phyloP scores from a whole-genome alignment of 2,888 invertebrate genomes.

The Gisinianus flammeolus region DNA sequence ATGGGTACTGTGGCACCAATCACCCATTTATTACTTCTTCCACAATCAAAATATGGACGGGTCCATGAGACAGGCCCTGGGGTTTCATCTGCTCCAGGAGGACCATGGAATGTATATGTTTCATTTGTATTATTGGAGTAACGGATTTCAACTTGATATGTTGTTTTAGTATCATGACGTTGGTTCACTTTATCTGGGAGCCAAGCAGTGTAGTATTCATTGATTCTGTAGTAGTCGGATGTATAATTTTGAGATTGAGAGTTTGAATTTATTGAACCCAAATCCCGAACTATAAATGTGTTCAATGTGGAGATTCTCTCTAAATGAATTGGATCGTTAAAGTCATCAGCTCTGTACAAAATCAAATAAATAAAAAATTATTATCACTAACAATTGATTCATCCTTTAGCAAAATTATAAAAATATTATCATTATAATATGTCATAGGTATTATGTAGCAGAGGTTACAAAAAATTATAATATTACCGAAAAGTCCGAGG shows the following conservation, averaged over 20 bases:
- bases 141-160: slow-evolving; percentile 90
- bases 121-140: slow-evolving; percentile 94
- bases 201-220: slow-evolving; percentile 91
- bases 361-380: too few relatives aligned
- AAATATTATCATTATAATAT: background rate
- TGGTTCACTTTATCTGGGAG: slow-evolving; percentile 78
- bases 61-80: slow-evolving; percentile 95
- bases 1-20: slow-evolving; percentile 93
- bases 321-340: slow-evolving; percentile 93
- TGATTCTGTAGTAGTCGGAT: slow-evolving; percentile 85
- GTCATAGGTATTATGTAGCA: too few relatives aligned
- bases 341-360: slow-evolving; percentile 77
- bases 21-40: slow-evolving; percentile 93
- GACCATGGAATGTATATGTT: slow-evolving; percentile 95
- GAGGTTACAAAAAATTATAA: too few relatives aligned
- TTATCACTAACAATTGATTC: too few relatives aligned
- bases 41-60: slow-evolving; percentile 94
- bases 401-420: too few relatives aligned
- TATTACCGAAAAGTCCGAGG: slow-evolving; percentile 80
- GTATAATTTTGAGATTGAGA: slow-evolving; percentile 87
- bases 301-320: slow-evolving; percentile 94
- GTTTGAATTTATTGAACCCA: slow-evolving; percentile 81
- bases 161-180: slow-evolving; percentile 88
- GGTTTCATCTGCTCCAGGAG: slow-evolving; percentile 74
- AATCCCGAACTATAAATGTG: slow-evolving; percentile 84